Base-by-base conservation (phyloP, 2,888 invertebrate species). In the Melanostoma scalare region DNA sequence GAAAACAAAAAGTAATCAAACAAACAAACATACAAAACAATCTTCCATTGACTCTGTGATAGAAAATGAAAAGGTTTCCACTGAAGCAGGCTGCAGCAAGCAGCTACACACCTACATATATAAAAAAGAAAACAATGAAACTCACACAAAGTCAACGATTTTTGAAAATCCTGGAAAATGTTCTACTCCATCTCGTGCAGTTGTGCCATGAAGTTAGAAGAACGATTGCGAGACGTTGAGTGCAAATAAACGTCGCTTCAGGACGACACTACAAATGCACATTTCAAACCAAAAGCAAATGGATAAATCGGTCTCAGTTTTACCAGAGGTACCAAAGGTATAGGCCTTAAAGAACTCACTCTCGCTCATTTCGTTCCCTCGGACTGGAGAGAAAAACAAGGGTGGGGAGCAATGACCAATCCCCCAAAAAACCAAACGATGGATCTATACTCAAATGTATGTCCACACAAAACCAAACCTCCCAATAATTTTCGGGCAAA, bases 401-500 rank as follows among this genome's bases (percentile, higher is more conserved):
- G 38, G 10, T 8, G 0, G 48, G 9, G 35, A 30, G 48, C 5
- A 38, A 36, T 36, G 78, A 60, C 78, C 82, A 78, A 74, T 78
- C 82, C 81, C 68, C 48, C 20, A 20, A 72, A 78, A 84, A 79
- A 78, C 68, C 69, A 84, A 84, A 60, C 84, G 48, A 78, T 84
- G 65, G 53, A 69, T 67, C 84, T 79, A 69, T 60, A 71, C 69
- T 48, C 65, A 74, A 78, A 73, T 84, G 74, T 69, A 84, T 78
- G 74, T 69, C 68, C 82, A 84, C 74, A 84, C 53, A 69, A 58
- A 79, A 78, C 80, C 55, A 63, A 82, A 73, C 82, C 73, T 65
- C 67, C 79, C 69, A 74, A 84, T 84, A 84, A 55, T 67, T 84
- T 74, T 84, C 74, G 71, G 65, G 65, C 65, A 75, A 78, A 74